Conservation (phyloP, 2,888 invertebrate genomes). For the Lobophora halterata region DNA sequence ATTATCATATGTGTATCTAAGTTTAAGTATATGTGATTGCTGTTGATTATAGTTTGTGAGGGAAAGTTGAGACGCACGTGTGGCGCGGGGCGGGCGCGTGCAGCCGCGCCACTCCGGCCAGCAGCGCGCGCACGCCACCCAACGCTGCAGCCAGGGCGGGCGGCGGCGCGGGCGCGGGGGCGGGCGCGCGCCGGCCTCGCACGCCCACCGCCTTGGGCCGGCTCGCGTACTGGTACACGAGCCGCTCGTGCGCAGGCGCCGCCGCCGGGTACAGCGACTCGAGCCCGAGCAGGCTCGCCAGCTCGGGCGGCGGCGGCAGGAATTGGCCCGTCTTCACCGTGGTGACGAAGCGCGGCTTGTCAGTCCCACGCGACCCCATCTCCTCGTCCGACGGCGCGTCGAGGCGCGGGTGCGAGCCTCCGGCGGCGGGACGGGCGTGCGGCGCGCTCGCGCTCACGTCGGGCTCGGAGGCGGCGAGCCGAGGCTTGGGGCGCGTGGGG, state of each 20-base stretch:
- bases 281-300: slow-evolving; percentile 83
- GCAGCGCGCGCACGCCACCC: slow-evolving; percentile 59
- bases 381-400: slow-evolving; percentile 38
- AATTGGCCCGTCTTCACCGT: slow-evolving; percentile 91
- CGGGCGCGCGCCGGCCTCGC: slow-evolving; percentile 37
- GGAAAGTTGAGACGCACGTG: too few species aligned
- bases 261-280: slow-evolving; percentile 58
- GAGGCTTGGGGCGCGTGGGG: slow-evolving; percentile 48
- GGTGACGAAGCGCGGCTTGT: slow-evolving; percentile 86
- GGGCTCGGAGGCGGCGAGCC: slow-evolving; percentile 71
- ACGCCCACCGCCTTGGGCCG: slow-evolving; percentile 78
- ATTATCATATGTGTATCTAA: too few species aligned
- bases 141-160: slow-evolving; percentile 52
- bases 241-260: slow-evolving; percentile 50
- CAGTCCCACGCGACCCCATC: slow-evolving; percentile 36
- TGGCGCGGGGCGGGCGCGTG: slow-evolving; percentile 4
- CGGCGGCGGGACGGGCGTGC: neutral
- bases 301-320: slow-evolving; percentile 87
- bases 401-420: slow-evolving; percentile 55
- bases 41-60: too few species aligned
- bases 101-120: slow-evolving; percentile 49
- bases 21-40: too few species aligned
- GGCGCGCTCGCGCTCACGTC: slow-evolving; percentile 77
- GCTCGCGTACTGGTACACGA: slow-evolving; percentile 85
- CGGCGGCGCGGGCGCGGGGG: slow-evolving; percentile 17